Evolutionary conservation across 2,797 vertebrate species (phyloP), one percentile per base, ranked within the genome.

Genomic region (Valencia hispanica): DNA sequence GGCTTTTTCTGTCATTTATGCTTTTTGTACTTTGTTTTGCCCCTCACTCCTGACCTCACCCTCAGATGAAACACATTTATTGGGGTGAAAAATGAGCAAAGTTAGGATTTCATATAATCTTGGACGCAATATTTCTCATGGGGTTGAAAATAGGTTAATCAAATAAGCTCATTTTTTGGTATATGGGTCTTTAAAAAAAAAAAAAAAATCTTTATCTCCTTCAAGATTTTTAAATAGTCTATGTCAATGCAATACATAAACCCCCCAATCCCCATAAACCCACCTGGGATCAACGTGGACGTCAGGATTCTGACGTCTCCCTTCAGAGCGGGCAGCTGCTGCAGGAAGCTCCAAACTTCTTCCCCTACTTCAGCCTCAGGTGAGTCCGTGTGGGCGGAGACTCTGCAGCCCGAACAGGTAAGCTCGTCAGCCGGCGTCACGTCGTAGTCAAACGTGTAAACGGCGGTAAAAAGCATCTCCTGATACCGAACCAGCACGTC

Each of bases 211-310:
- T 53, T n/a, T 12, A 55, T 27, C 51, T 25, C 5, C 51, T 55
- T n/a, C 11, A 43, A 9, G 7, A 43, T 9, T 39, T 39, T 39
- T 39, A 3, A 48, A 48, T 6, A n/a, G n/a, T n/a, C n/a, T n/a
- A n/a, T n/a, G n/a, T n/a, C 39, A 39, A 39, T 3, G 39, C 39
- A 39, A 39, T 39, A 39, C 3, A 39, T 39, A 39, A 39, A 7
- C n/a, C n/a, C n/a, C n/a, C n/a, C n/a, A n/a, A n/a, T n/a, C n/a
- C n/a, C n/a, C n/a, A n/a, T n/a, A 45, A 72, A 78, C 81, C 5
- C 93, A 99, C 98, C 98, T 96, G 97, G 96, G 41, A 99, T 96
- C 48, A 96, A 80, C 2, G 94, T 83, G 47, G 97, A 97, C 75
- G 66, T 94, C 69, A 97, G 94, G 59, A 96, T 88, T 1, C 77